phyloP scores from a whole-genome alignment of 2,113 vertebrate genomes.

The Cyanistes caeruleus region DNA sequence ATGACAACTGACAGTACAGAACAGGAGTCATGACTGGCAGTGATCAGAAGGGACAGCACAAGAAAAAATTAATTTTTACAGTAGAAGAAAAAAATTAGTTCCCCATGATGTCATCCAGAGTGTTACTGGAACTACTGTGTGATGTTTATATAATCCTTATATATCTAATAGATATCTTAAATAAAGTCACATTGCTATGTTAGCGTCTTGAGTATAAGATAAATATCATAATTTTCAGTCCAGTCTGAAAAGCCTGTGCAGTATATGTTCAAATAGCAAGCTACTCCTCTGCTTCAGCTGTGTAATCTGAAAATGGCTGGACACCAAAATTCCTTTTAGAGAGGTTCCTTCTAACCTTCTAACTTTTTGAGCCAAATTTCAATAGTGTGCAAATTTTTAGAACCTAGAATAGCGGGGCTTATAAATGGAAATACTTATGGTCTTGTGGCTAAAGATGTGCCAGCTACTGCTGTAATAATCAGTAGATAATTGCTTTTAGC shows the following conservation, averaged over 20 bases:
- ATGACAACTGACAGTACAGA: background rate
- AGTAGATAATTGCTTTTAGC: background rate
- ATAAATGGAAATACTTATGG: background rate
- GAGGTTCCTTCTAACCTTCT: background rate
- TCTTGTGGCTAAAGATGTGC: background rate
- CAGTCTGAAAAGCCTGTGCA: background rate
- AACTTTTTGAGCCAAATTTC: background rate
- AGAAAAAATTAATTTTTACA: background rate
- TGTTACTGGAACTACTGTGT: background rate
- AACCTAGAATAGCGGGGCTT: background rate
- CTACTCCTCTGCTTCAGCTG: background rate
- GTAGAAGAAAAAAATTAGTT: background rate
- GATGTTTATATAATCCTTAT: background rate
- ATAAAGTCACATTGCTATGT: background rate
- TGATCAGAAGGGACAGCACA: background rate
- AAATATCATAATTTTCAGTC: background rate
- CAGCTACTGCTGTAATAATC: background rate
- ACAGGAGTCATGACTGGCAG: background rate
- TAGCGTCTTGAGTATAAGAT: background rate
- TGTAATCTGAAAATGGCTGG: background rate
- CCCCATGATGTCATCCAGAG: background rate
- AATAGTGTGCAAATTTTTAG: background rate
- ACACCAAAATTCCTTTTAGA: background rate
- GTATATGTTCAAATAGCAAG: background rate
- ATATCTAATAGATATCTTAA: background rate